Evolutionary conservation across 2,888 invertebrate genomes (phyloP).

Genomic region (Volucella zonaria): DNA sequence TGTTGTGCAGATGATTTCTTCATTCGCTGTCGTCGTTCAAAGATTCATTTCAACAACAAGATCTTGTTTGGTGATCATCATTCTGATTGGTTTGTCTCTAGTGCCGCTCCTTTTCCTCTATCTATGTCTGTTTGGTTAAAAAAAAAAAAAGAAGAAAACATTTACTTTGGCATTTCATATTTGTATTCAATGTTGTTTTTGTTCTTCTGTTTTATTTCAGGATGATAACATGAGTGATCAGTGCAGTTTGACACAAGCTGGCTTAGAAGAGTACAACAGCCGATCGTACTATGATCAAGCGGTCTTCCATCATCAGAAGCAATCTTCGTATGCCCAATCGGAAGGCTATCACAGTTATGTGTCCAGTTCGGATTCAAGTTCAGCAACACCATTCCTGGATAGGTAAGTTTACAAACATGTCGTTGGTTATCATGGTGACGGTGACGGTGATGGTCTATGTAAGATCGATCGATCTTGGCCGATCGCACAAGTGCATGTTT

Average conservation of each 20-base stretch:
- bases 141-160: neutral
- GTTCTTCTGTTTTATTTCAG: conserved; percentile 75
- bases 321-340: conserved; percentile 90
- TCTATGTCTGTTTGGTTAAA: no score
- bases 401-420: conserved; percentile 82
- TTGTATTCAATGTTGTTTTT: conserved; percentile 45
- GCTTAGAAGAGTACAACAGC: conserved; percentile 88
- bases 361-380: conserved; percentile 89
- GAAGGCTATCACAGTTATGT: conserved; percentile 92
- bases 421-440: conserved; percentile 35
- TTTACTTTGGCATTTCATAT: conserved; percentile 52
- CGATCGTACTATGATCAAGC: conserved; percentile 85
- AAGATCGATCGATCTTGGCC: conserved; percentile 29
- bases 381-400: conserved; percentile 90
- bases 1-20: conserved; percentile 60
- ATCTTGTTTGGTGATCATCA: conserved; percentile 51
- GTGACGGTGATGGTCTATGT: conserved; percentile 4
- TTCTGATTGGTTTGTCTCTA: conserved; percentile 48
- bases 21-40: conserved; percentile 39
- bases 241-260: conserved; percentile 85
- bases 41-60: conserved; percentile 40
- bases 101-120: neutral
- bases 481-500: conserved; percentile 27
- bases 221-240: conserved; percentile 81
- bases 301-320: conserved; percentile 87